Conservation (phyloP, 2,797 vertebrate species). For the Rachycentron canadum region DNA sequence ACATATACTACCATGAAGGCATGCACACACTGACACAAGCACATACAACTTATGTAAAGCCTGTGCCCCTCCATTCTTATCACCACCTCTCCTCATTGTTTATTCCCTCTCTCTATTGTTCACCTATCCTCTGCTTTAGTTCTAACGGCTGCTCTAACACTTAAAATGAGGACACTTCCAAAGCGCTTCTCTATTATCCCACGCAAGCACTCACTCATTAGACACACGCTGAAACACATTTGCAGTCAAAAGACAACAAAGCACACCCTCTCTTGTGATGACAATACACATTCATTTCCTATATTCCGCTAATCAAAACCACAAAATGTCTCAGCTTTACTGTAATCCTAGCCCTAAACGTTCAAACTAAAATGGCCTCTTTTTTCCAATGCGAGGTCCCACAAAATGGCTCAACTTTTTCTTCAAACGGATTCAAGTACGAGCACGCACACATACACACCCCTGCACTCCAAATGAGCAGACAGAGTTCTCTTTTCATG, state of each 20-base stretch:
- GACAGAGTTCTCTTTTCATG: slow-evolving; percentile 77
- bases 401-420: slow-evolving; percentile 63
- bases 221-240: slow-evolving; percentile 22
- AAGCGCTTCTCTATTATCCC: slow-evolving; percentile 61
- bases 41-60: slow-evolving; percentile 29
- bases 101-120: slow-evolving; percentile 11
- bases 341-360: slow-evolving; percentile 1
- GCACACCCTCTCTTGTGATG: slow-evolving; percentile 13
- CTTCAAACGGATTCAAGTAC: slow-evolving; percentile 42
- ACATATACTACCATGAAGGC: slow-evolving; percentile 11
- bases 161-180: slow-evolving; percentile 62
- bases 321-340: background rate
- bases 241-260: slow-evolving; percentile 31
- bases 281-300: background rate
- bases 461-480: slow-evolving; percentile 67
- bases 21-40: background rate
- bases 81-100: slow-evolving; percentile 20
- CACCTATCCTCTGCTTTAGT: slow-evolving; percentile 52
- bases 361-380: slow-evolving; percentile 55
- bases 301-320: background rate
- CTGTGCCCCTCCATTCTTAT: slow-evolving; percentile 7
- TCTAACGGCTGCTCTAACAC: slow-evolving; percentile 49
- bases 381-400: slow-evolving; percentile 33
- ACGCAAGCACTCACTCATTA: slow-evolving; percentile 45
- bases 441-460: slow-evolving; percentile 28